Base-by-base conservation (phyloP, 1,140 invertebrate genomes). In the Microvelia longipes region DNA sequence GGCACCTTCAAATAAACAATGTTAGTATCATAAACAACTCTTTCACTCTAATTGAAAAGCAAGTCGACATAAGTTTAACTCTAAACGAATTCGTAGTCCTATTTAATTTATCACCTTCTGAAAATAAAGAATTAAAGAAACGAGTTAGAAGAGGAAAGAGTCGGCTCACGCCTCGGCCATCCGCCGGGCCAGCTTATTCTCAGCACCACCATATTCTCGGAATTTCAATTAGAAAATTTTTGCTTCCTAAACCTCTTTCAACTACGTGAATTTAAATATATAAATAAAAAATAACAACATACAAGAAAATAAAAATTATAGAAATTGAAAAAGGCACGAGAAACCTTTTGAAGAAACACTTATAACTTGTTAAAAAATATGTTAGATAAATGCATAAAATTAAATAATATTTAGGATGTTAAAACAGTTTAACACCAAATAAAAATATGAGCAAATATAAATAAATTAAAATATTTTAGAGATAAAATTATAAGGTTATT, bases 221-320 rank as follows among this genome's bases (percentile, higher is more conserved):
- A 25, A 67, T 67, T 67, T 28, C 66, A 28, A 67, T 28, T 67
- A 28, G 19, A 25, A 65, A 65, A 25, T 65, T n/a, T 61, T 65
- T 13, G 63, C n/a, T 25, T 28, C 13, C 13, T 61, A 61, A 61
- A n/a, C n/a, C n/a, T 13, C 27, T 25, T 11, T 24, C 27, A 2
- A 5, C 27, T 27, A 5, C n/a, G 27, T 5, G 63, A 13, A 65
- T 65, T 65, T 27, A 65, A 65, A 27, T 11, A 5, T n/a, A n/a
- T n/a, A n/a, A n/a, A n/a, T n/a, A n/a, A n/a, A n/a, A n/a, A n/a
- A n/a, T n/a, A n/a, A n/a, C n/a, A n/a, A n/a, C n/a, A n/a, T n/a
- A n/a, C n/a, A n/a, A n/a, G n/a, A n/a, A n/a, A n/a, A n/a, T n/a
- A n/a, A n/a, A n/a, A n/a, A n/a, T n/a, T n/a, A n/a, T n/a, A n/a